Evolutionary conservation across 2,113 vertebrate genomes (phyloP).

Genomic region (Halcyon malimbica): DNA sequence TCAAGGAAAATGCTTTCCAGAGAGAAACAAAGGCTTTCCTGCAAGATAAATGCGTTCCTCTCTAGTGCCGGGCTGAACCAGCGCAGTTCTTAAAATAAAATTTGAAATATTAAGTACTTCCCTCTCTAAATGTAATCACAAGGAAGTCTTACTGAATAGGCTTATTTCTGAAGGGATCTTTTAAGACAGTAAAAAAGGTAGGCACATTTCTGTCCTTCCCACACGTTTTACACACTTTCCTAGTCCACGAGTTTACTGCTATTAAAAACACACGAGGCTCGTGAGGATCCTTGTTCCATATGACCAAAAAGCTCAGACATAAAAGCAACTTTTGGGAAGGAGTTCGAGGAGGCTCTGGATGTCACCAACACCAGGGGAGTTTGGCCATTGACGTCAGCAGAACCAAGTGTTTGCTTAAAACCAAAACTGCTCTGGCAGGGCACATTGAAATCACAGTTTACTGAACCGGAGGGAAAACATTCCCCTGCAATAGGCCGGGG

Average conservation of each 20-base stretch:
- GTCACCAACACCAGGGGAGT: neutral
- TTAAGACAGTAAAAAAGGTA: neutral
- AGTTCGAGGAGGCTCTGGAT: neutral
- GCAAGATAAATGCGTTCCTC: neutral
- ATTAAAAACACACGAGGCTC: neutral
- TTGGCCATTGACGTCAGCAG: neutral
- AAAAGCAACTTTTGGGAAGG: neutral
- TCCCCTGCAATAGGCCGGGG: neutral
- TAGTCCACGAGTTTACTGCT: neutral
- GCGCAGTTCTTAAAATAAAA: neutral
- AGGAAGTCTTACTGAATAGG: neutral
- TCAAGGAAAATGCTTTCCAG: neutral
- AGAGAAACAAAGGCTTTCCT: neutral
- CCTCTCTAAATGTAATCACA: neutral
- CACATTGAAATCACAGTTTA: neutral
- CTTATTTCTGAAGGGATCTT: neutral
- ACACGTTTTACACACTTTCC: neutral
- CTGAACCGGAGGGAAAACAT: neutral
- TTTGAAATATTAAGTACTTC: neutral
- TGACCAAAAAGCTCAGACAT: neutral
- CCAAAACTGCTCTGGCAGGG: neutral
- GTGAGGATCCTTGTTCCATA: neutral
- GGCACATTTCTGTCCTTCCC: neutral
- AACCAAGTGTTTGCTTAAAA: neutral
- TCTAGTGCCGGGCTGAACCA: neutral